Evolutionary conservation across 2,888 invertebrate species (phyloP).

Genomic region (Rhodophaea formosa): DNA sequence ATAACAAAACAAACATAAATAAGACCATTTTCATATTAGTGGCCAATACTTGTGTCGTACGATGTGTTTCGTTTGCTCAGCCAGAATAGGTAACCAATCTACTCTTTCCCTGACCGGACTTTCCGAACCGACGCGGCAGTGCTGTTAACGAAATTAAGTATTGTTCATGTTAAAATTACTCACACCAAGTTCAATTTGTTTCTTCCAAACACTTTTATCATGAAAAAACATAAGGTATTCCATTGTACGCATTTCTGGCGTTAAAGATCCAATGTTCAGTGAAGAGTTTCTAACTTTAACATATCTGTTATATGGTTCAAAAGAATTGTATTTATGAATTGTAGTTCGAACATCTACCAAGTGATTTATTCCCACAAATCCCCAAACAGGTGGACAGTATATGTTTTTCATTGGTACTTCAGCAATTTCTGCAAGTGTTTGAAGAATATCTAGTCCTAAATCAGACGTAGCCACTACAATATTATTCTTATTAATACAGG

Average conservation of each 20-base stretch:
- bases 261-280: constrained; percentile 71
- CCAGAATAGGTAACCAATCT: no score
- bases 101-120: no score
- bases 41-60: no score
- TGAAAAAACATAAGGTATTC: constrained; percentile 72
- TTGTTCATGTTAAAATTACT: no score
- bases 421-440: constrained; percentile 62
- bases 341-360: constrained; percentile 78
- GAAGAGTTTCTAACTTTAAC: constrained; percentile 71
- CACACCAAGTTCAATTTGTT: constrained; percentile 49
- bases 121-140: no score
- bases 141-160: no score
- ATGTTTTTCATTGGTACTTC: constrained; percentile 71
- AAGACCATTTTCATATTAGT: no score
- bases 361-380: constrained; percentile 80
- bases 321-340: constrained; percentile 75
- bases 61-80: no score
- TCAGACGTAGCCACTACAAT: constrained; percentile 82
- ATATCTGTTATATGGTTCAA: constrained; percentile 74
- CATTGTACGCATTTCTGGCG: constrained; percentile 77
- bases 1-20: no score
- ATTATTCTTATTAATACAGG: constrained; percentile 63
- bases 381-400: constrained; percentile 84
- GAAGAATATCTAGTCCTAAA: constrained; percentile 71
- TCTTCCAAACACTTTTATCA: constrained; percentile 60